Conservation (phyloP, 2,888 invertebrate species). For the Nephrotoma guestfalica region DNA sequence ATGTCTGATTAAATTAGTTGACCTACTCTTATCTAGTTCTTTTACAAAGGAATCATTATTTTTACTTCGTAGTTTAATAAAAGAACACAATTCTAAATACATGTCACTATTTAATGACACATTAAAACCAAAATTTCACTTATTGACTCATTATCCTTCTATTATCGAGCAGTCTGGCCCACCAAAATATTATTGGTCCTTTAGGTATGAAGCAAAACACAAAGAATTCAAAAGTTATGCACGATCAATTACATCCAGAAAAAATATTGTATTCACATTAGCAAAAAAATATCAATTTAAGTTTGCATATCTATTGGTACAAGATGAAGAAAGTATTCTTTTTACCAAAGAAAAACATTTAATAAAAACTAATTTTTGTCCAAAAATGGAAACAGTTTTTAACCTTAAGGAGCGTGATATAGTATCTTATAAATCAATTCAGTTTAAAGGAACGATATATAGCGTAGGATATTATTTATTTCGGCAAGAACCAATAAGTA, state of each 20-base stretch:
- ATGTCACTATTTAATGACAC: background rate
- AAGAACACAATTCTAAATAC: slow-evolving; percentile 5
- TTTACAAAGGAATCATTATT: background rate
- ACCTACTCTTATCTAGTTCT: background rate
- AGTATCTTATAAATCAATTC: too few species aligned
- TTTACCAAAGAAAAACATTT: background rate
- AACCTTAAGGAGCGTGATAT: too few species aligned
- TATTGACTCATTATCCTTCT: background rate
- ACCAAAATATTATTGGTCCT: background rate
- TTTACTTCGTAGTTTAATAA: background rate
- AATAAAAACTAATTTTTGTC: background rate
- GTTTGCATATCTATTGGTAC: background rate
- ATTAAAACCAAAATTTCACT: background rate
- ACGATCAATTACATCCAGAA: background rate
- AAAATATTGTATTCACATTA: background rate
- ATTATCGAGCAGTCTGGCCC: background rate
- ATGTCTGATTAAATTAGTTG: slow-evolving; percentile 7
- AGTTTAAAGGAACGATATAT: too few species aligned
- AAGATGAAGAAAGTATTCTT: background rate
- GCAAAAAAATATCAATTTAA: background rate
- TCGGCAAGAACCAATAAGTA: too few species aligned
- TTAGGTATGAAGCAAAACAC: background rate
- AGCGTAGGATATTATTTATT: too few species aligned
- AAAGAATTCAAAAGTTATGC: background rate
- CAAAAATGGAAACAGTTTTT: too few species aligned